Percentiles rank a stretch among this genome's conserved stretches.
phyloP scores from a whole-genome alignment of 2,113 vertebrate species.

The Anguilla japonica region DNA sequence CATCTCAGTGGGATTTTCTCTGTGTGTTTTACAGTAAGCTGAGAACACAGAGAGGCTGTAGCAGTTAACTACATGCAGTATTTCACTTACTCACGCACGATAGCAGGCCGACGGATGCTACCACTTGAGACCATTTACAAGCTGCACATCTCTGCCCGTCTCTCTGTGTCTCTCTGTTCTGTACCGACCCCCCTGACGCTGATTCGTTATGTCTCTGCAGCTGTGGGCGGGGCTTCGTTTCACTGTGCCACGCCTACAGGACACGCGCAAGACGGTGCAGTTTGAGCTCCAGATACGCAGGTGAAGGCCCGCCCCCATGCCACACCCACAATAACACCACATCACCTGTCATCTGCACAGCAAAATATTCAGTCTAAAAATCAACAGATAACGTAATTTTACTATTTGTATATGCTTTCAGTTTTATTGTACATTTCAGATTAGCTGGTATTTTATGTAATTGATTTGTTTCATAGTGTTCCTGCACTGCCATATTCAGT shows the following conservation, averaged over 20 bases:
- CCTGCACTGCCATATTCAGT: neutral
- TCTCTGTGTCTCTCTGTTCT: neutral
- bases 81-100: neutral
- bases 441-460: neutral
- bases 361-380: no score
- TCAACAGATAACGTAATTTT: neutral
- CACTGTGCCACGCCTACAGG: slow-evolving; percentile 79
- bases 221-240: slow-evolving; percentile 85
- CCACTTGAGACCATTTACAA: neutral
- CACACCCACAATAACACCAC: neutral
- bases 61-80: no score
- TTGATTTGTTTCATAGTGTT: neutral
- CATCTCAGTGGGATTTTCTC: no score
- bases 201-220: slow-evolving; percentile 57
- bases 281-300: slow-evolving; percentile 90
- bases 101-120: neutral
- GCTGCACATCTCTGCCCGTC: neutral
- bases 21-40: neutral
- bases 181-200: neutral
- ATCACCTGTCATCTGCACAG: neutral
- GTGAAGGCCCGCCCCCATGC: slow-evolving; percentile 51
- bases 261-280: slow-evolving; percentile 78
- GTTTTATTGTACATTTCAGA: neutral
- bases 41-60: neutral
- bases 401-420: neutral